Evolutionary conservation across 2,113 vertebrate genomes (phyloP).

Genomic region (Oxyruncus cristatus): DNA sequence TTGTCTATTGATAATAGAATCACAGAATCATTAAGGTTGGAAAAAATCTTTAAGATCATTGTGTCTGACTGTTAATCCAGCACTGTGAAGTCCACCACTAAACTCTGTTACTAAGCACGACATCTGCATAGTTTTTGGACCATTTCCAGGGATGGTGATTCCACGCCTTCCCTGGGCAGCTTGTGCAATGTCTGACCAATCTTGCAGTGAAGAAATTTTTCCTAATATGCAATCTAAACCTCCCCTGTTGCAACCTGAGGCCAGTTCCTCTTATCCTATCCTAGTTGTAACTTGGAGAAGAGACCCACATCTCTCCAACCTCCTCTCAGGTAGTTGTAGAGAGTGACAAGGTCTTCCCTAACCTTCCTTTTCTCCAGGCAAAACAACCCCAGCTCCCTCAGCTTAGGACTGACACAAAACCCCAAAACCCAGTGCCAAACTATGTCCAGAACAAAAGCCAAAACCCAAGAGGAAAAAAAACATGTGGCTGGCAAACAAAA

Average conservation of each 20-base stretch:
- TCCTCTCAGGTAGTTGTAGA: neutral
- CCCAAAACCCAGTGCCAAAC: neutral
- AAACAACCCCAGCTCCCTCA: neutral
- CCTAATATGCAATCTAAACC: neutral
- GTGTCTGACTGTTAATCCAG: neutral
- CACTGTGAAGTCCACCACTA: neutral
- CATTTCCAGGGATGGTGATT: rapidly evolving
- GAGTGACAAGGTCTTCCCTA: neutral
- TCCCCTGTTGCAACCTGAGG: neutral
- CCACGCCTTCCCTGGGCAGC: neutral
- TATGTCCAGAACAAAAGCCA: slow-evolving; percentile 7
- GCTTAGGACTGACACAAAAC: neutral
- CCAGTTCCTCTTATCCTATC: neutral
- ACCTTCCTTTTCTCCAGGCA: neutral
- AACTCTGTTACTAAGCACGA: neutral
- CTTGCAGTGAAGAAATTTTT: neutral
- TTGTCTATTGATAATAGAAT: neutral
- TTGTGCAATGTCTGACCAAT: neutral
- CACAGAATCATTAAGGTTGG: neutral
- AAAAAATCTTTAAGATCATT: neutral
- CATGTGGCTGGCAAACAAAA: slow-evolving; percentile 51
- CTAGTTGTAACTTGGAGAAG: neutral
- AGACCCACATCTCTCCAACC: no score
- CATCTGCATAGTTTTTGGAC: neutral
- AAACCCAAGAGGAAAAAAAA: neutral